Percentiles rank a stretch among this genome's conserved stretches.
Conservation (phyloP, 2,888 invertebrate genomes). For the Toxonevra muliebris region DNA sequence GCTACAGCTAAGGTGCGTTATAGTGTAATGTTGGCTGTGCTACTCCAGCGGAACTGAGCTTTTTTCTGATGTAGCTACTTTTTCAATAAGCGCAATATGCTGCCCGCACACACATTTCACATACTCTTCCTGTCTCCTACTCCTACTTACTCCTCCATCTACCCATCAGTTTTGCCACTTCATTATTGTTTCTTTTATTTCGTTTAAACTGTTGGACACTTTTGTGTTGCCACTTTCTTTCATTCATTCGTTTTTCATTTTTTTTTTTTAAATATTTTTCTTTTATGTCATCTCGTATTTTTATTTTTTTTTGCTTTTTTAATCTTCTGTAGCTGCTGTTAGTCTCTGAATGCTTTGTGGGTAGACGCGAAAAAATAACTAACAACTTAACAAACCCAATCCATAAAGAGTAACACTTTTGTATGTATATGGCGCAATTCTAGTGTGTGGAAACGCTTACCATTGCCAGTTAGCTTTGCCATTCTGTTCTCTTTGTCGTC, state of each 20-base stretch:
- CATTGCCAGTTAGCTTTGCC: background rate
- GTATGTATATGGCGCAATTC: constrained; percentile 29
- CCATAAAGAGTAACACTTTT: constrained; percentile 41
- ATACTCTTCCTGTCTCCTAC: background rate
- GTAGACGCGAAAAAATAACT: constrained; percentile 28
- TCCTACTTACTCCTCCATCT: background rate
- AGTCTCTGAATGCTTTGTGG: background rate
- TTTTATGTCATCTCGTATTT: constrained; percentile 31
- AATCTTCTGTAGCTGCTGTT: background rate
- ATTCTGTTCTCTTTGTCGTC: background rate
- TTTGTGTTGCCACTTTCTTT: constrained; percentile 21
- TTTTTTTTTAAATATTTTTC: constrained; percentile 11
- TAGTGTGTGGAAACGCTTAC: constrained; percentile 25
- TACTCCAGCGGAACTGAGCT: too few species aligned
- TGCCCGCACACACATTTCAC: constrained; percentile 9
- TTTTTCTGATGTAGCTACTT: background rate
- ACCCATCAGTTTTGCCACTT: constrained; percentile 6
- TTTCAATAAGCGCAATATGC: constrained; percentile 36
- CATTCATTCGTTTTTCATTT: background rate
- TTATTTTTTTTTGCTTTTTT: constrained; percentile 21
- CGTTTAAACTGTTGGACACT: constrained; percentile 40
- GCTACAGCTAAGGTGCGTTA: background rate
- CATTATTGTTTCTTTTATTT: constrained; percentile 46
- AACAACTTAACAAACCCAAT: constrained; percentile 41
- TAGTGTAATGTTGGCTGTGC: background rate